Conservation (phyloP, 1,140 invertebrate genomes). For the Vanessa atalanta region DNA sequence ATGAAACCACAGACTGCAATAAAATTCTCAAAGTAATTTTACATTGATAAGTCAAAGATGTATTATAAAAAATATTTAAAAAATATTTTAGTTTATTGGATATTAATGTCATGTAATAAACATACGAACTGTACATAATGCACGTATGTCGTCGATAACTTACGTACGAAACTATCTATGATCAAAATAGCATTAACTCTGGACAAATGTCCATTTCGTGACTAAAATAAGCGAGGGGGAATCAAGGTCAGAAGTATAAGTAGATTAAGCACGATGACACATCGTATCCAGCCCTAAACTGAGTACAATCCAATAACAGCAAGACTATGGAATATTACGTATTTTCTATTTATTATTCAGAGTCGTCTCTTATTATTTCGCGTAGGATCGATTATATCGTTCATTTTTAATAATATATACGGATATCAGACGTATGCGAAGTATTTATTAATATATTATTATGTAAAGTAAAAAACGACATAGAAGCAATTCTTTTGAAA, state of each 20-base stretch:
- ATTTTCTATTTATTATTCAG: not conserved
- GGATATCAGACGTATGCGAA: too few species aligned
- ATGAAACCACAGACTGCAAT: too few species aligned
- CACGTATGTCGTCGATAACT: not conserved
- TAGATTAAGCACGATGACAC: conserved; percentile 20
- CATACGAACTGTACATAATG: too few species aligned
- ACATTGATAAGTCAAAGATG: too few species aligned
- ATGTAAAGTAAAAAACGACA: too few species aligned
- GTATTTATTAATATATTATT: too few species aligned
- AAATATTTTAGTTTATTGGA: too few species aligned
- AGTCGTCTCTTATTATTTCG: not conserved
- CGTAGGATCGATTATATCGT: not conserved
- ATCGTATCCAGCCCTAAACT: conserved; percentile 42
- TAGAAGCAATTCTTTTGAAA: too few species aligned
- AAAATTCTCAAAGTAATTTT: too few species aligned
- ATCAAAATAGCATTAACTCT: conserved; percentile 23
- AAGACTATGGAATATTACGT: not conserved
- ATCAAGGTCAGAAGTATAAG: conserved; percentile 42
- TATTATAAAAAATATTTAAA: too few species aligned
- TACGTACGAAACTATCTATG: not conserved
- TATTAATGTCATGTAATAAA: too few species aligned
- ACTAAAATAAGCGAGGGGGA: conserved; percentile 46
- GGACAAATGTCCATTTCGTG: conserved; percentile 48
- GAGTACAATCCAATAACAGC: conserved; percentile 37
- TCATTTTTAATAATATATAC: too few species aligned